Evolutionary conservation across 2,113 vertebrate genomes (phyloP).

Genomic region (Oostethus manadensis): DNA sequence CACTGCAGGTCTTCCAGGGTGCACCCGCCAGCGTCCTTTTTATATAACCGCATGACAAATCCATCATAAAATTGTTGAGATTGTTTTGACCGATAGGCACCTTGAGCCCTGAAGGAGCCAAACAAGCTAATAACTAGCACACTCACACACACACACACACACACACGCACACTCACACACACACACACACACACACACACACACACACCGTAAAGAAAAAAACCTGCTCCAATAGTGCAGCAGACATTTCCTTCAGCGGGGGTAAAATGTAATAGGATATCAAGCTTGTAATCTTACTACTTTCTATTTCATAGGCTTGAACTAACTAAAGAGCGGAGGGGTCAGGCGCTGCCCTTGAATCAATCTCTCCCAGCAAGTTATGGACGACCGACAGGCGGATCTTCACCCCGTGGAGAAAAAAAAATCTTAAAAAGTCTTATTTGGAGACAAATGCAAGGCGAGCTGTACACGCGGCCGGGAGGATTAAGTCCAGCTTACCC

Average conservation of each 20-base stretch:
- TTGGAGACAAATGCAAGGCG: slow-evolving; percentile 34
- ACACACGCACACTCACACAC: too few relatives aligned
- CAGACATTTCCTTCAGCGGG: slow-evolving; percentile 17
- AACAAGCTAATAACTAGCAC: slow-evolving; percentile 49
- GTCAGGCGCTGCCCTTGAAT: slow-evolving; percentile 42
- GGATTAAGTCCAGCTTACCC: slow-evolving; percentile 43
- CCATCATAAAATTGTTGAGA: slow-evolving; percentile 58
- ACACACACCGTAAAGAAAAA: slow-evolving; percentile 24
- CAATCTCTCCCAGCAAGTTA: slow-evolving; percentile 4
- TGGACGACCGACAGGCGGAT: slow-evolving; percentile 11
- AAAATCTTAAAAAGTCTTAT: slow-evolving; percentile 14
- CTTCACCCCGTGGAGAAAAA: slow-evolving; percentile 3
- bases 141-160: slow-evolving; percentile 1
- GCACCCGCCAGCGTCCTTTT: slow-evolving; percentile 29
- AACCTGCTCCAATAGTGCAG: slow-evolving; percentile 23
- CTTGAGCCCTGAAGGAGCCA: slow-evolving; percentile 42
- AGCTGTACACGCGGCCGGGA: slow-evolving; percentile 23
- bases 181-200: too few relatives aligned
- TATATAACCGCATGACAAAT: slow-evolving; percentile 62
- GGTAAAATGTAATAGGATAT: slow-evolving; percentile 24
- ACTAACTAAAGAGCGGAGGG: slow-evolving; percentile 7
- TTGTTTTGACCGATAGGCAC: slow-evolving; percentile 53
- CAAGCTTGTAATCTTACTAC: slow-evolving; percentile 32
- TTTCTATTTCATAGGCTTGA: slow-evolving; percentile 32
- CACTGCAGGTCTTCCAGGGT: slow-evolving; percentile 21